Percentiles rank a stretch among this genome's conserved stretches.
Evolutionary conservation across 1,140 invertebrate genomes (phyloP).

Genomic region (Leptinotarsa defecta): DNA sequence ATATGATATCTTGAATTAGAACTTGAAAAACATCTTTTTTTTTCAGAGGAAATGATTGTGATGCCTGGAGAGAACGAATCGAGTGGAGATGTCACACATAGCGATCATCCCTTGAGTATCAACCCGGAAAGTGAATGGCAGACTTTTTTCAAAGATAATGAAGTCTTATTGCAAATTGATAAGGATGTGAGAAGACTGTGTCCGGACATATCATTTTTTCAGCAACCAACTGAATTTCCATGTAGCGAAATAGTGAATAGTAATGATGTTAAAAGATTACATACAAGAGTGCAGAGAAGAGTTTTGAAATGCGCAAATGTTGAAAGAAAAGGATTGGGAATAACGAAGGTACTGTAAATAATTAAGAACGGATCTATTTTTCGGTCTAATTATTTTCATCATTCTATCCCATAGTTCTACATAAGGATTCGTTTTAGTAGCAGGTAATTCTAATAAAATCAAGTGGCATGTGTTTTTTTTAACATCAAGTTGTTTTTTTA

Average conservation of each 20-base stretch:
- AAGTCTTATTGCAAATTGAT: constrained; percentile 94
- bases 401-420: constrained; percentile 23
- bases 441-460: constrained; percentile 41
- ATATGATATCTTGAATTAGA: background rate
- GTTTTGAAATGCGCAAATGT: constrained; percentile 87
- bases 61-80: constrained; percentile 68
- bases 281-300: constrained; percentile 84
- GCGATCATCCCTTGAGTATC: constrained; percentile 90
- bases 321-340: constrained; percentile 83
- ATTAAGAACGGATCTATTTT: background rate
- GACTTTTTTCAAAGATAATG: constrained; percentile 94
- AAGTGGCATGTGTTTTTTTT: background rate
- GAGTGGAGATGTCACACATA: constrained; percentile 62
- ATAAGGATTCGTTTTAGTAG: constrained; percentile 48
- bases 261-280: constrained; percentile 77
- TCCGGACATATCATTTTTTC: constrained; percentile 97
- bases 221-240: constrained; percentile 88
- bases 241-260: constrained; percentile 75
- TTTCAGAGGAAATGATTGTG: constrained; percentile 78
- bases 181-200: constrained; percentile 94
- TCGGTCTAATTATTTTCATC: constrained; percentile 16
- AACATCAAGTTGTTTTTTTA: no score
- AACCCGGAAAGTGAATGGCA: constrained; percentile 94
- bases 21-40: background rate
- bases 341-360: constrained; percentile 73